Evolutionary conservation across 2,888 invertebrate species (phyloP), one percentile per base, ranked within the genome.

Genomic region (Cheilosia urbana): DNA sequence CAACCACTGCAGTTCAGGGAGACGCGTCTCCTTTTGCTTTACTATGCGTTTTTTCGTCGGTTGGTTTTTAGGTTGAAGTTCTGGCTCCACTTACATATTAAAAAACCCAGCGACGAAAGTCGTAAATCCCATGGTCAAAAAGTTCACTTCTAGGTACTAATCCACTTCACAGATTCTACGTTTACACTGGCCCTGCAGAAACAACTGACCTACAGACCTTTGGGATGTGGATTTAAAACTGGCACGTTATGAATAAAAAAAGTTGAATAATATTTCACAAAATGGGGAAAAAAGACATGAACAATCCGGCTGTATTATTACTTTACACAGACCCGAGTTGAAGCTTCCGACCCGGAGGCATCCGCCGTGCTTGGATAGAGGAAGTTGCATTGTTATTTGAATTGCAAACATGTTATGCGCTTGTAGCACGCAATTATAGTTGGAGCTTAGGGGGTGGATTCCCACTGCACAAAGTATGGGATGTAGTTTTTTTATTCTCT

Each of bases 361-460:
- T 85, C 76, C 71, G 76, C 76, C 66, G 47, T 66, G 71, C 71
- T 65, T 60, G 60, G 40, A 40, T 57, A 57, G 76, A 81, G 85
- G 81, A 85, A 77, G 85, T 77, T 72, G 68, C 75, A 76, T 81
- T 81, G 76, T 85, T 85, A 81, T 81, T 85, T 81, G 81, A 85
- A 85, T 81, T 55, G 85, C 71, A 81, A 85, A 80, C 85, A 77
- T 72, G 85, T 85, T 85, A 85, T 85, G 80, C 76, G 76, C 81
- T 85, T 81, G 85, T 81, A 85, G 81, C 76, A 45, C 55, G 53
- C 81, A 85, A 85, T 85, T 85, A 85, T 77, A 77, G 80, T 85
- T 81, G 49, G 68, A 76, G n/a, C n/a, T n/a, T n/a, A n/a, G n/a
- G n/a, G 62, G 76, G 80, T 24, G 53, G 80, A 66, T 58, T 75